phyloP scores from a whole-genome alignment of 1,140 invertebrate species.

The Drosophila pseudoananassae region DNA sequence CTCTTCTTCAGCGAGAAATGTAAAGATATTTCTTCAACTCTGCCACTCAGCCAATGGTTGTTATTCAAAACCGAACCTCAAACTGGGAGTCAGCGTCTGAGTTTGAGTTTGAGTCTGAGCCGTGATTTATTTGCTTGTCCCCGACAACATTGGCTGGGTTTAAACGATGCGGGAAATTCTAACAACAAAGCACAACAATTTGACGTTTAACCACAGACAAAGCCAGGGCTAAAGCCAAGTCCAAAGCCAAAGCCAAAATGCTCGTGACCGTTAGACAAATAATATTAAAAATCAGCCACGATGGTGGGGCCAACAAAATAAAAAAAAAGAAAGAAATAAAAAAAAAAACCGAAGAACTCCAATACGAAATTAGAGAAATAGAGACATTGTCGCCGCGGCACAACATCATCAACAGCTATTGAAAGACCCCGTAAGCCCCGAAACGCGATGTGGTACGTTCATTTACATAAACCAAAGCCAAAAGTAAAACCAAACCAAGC shows the following conservation, averaged over 20 bases:
- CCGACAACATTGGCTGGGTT: conserved; percentile 71
- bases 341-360: conserved; percentile 10
- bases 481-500: conserved; percentile 25
- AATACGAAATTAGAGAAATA: conserved; percentile 76
- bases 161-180: conserved; percentile 81
- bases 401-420: conserved; percentile 80
- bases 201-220: conserved; percentile 59
- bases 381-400: conserved; percentile 76
- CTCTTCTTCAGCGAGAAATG: conserved; percentile 64
- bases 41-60: conserved; percentile 14
- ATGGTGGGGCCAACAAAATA: conserved; percentile 41
- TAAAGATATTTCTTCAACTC: conserved; percentile 57
- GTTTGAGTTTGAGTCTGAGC: conserved; percentile 16
- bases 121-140: conserved; percentile 79
- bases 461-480: conserved; percentile 57
- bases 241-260: conserved; percentile 64
- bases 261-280: conserved; percentile 81
- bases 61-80: conserved; percentile 58
- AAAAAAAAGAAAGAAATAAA: conserved; percentile 9
- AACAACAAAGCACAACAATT: conserved; percentile 57
- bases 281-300: conserved; percentile 74
- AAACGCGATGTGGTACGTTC: conserved; percentile 17
- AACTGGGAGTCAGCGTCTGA: conserved; percentile 4
- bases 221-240: conserved; percentile 13
- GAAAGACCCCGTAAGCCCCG: conserved; percentile 54